Evolutionary conservation across 2,888 invertebrate genomes (phyloP).

Genomic region (Apamea anceps): DNA sequence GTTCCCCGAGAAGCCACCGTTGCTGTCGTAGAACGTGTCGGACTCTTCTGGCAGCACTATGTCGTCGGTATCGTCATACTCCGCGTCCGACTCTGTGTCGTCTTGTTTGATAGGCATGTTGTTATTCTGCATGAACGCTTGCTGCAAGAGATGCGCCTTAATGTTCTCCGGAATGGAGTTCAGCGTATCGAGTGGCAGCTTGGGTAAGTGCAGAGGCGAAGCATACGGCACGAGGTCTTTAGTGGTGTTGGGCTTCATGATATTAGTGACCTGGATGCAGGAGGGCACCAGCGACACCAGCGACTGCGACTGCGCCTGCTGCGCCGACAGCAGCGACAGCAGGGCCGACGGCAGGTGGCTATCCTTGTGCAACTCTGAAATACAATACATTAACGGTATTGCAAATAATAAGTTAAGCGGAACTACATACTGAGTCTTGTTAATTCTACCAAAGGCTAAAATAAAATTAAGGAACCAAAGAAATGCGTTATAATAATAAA

Average conservation of each 20-base stretch:
- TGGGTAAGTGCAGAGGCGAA: slow-evolving; percentile 63
- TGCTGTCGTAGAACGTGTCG: slow-evolving; percentile 77
- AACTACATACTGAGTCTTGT: slow-evolving; percentile 87
- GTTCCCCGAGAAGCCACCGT: slow-evolving; percentile 58
- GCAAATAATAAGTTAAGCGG: slow-evolving; percentile 86
- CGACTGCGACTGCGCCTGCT: slow-evolving; percentile 76
- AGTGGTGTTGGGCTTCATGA: slow-evolving; percentile 69
- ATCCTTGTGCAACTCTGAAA: slow-evolving; percentile 88
- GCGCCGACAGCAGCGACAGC: slow-evolving; percentile 86
- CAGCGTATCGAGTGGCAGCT: slow-evolving; percentile 69
- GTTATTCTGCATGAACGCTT: slow-evolving; percentile 85
- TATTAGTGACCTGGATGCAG: slow-evolving; percentile 77
- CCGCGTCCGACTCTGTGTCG: slow-evolving; percentile 87
- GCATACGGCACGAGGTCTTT: slow-evolving; percentile 63
- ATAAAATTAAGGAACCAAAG: slow-evolving; percentile 90
- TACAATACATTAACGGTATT: slow-evolving; percentile 86
- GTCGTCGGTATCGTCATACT: slow-evolving; percentile 89
- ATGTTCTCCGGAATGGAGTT: slow-evolving; percentile 77
- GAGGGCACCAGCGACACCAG: slow-evolving; percentile 77
- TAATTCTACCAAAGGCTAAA: slow-evolving; percentile 90
- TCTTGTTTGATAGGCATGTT: slow-evolving; percentile 82
- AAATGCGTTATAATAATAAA: slow-evolving; percentile 89
- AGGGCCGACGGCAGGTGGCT: slow-evolving; percentile 84
- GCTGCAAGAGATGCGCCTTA: slow-evolving; percentile 83
- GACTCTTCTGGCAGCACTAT: slow-evolving; percentile 87